These are phyloP conservation scores for Trichosurus vulpecula DNA, from an alignment of 2,797 vertebrate species.

Conservation along the genomic window DNA sequence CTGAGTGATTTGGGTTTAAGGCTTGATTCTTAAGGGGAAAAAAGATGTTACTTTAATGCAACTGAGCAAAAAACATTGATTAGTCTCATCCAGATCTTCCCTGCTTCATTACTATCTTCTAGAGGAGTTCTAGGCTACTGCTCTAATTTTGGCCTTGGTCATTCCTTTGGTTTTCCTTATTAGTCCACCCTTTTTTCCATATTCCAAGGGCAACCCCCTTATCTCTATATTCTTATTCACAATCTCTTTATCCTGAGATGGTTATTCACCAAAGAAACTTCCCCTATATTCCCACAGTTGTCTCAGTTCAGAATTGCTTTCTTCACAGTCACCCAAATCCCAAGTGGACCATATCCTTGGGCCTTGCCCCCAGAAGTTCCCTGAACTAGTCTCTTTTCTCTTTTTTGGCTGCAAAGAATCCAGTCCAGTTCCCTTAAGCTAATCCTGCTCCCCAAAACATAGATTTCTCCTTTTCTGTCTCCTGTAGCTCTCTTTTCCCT, in stretches of 20 bases:
- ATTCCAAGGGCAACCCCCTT: neutral
- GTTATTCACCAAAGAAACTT: neutral
- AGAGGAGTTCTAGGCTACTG: neutral
- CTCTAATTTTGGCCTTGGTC: neutral
- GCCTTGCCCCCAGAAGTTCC: neutral
- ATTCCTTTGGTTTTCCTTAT: neutral
- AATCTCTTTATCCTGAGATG: too few species aligned
- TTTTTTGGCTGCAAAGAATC: neutral
- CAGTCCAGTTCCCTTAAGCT: neutral
- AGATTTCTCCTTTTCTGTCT: neutral
- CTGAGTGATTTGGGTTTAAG: too few species aligned
- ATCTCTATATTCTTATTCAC: neutral
- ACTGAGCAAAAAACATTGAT: neutral
- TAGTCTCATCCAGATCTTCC: neutral
- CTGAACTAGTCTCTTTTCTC: neutral
- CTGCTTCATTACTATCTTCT: neutral
- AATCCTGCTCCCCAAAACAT: neutral
- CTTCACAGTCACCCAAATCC: neutral
- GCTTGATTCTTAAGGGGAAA: too few species aligned
- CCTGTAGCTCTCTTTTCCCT: neutral
- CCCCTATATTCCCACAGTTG: neutral
- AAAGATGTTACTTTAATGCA: neutral
- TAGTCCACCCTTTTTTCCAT: neutral
- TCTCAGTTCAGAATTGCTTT: neutral
- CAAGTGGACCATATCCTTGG: neutral